A percentile compares a stretch with the other conserved stretches of the same genome.
Evolutionary conservation across 2,888 invertebrate genomes (phyloP).

Genomic region (Ectemnius continuus): DNA sequence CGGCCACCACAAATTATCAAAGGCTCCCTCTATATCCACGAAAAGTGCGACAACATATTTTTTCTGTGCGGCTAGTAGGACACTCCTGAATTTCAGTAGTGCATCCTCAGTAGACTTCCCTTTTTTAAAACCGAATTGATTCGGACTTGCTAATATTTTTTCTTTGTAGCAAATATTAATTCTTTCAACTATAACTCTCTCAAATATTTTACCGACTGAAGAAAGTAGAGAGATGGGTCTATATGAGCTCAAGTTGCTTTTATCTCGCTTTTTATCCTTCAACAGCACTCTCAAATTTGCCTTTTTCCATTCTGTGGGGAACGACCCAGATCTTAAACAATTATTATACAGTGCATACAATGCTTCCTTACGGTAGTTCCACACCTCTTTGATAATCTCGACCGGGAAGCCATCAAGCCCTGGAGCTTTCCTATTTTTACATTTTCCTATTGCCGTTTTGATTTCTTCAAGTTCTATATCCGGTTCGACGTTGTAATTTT

Average conservation of each 20-base stretch:
- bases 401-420: not conserved
- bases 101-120: constrained; percentile 8
- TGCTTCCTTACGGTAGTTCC: not conserved
- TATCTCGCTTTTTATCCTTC: not conserved
- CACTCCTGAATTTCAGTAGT: not conserved
- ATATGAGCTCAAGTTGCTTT: not conserved
- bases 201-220: constrained; percentile 6
- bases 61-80: not conserved
- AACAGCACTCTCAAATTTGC: not conserved
- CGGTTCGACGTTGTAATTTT: not conserved
- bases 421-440: constrained; percentile 11
- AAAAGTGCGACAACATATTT: not conserved
- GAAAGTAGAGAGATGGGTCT: constrained; percentile 25
- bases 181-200: constrained; percentile 21
- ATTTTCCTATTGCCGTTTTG: not conserved
- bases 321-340: constrained; percentile 25
- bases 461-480: not conserved
- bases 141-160: not conserved
- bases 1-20: constrained; percentile 27
- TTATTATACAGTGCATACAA: constrained; percentile 31
- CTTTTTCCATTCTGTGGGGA: constrained; percentile 27
- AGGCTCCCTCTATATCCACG: constrained; percentile 18
- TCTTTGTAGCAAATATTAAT: not conserved
- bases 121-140: not conserved
- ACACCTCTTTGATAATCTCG: constrained; percentile 14